A percentile compares a stretch with the other conserved stretches of the same genome.
Conservation (phyloP, 2,113 vertebrate genomes). For the Dipodomys ordii region DNA sequence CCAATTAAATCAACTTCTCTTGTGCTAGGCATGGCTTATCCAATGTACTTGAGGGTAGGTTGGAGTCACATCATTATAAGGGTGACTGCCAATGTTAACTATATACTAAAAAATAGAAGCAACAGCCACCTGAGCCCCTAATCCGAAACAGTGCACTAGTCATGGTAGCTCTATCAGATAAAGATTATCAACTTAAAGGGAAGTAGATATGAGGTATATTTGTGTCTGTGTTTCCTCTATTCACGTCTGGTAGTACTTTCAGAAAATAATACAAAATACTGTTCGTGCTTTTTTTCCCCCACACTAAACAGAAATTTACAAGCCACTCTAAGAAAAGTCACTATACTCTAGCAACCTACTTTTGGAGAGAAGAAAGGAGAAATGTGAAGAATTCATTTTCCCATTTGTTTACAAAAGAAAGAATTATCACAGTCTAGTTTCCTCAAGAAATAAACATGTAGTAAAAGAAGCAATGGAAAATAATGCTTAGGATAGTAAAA, state of each 20-base stretch:
- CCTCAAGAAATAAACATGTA: not conserved
- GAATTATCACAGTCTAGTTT: slow-evolving; percentile 21
- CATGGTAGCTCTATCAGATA: slow-evolving; percentile 58
- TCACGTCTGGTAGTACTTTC: not conserved
- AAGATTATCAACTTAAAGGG: slow-evolving; percentile 66
- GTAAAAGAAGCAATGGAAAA: not conserved
- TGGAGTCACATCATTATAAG: slow-evolving; percentile 88
- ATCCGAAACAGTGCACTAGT: slow-evolving; percentile 69
- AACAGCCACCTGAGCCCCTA: slow-evolving; percentile 88
- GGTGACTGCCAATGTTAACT: slow-evolving; percentile 91
- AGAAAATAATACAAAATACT: slow-evolving; percentile 57
- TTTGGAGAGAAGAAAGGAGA: not conserved
- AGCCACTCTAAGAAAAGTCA: slow-evolving; percentile 23
- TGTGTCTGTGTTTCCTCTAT: not conserved
- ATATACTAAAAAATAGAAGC: slow-evolving; percentile 87
- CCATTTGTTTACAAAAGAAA: slow-evolving; percentile 42
- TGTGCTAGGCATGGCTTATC: slow-evolving; percentile 76
- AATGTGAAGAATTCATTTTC: slow-evolving; percentile 22
- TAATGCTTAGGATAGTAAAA: not conserved
- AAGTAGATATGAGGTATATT: slow-evolving; percentile 44
- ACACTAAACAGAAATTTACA: slow-evolving; percentile 30
- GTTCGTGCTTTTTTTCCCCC: not conserved
- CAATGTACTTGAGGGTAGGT: slow-evolving; percentile 77
- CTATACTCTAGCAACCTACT: slow-evolving; percentile 10
- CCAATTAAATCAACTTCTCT: slow-evolving; percentile 85